Conservation (phyloP, 2,797 vertebrate species). For the Siniperca obscura region DNA sequence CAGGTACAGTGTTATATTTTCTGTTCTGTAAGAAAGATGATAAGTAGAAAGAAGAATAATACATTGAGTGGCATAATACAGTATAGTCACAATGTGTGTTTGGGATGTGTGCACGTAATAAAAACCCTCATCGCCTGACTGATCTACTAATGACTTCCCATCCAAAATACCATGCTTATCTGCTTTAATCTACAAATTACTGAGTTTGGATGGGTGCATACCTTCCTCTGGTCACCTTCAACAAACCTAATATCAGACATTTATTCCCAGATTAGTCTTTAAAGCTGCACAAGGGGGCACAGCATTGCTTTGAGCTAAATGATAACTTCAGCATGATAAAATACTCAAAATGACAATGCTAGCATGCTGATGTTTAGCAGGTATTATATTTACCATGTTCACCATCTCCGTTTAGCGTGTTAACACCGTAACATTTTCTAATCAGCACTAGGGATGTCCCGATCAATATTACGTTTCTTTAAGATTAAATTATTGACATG, state of each 20-base stretch:
- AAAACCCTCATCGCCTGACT: constrained; percentile 7
- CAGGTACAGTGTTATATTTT: constrained; percentile 17
- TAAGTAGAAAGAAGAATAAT: neutral
- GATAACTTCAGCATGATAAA: no score
- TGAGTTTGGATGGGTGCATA: neutral
- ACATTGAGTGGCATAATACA: constrained; percentile 20
- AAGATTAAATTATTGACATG: neutral
- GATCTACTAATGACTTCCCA: constrained; percentile 12
- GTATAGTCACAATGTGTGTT: constrained; percentile 1
- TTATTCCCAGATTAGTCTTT: neutral
- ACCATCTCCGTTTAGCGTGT: neutral
- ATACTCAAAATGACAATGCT: neutral
- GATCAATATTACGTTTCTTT: no score
- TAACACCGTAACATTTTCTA: neutral
- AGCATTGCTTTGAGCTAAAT: neutral
- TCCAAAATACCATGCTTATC: constrained; percentile 8
- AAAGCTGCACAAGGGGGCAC: neutral
- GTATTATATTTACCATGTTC: neutral
- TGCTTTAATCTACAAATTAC: constrained; percentile 12
- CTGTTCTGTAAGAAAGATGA: constrained; percentile 6
- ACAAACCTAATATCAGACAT: neutral
- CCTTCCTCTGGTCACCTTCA: constrained; percentile 2
- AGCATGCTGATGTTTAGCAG: neutral
- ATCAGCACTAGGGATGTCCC: neutral
- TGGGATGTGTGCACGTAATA: constrained; percentile 13